Evolutionary conservation across 2,113 vertebrate species (phyloP).

Genomic region (Nerophis lumbriciformis): DNA sequence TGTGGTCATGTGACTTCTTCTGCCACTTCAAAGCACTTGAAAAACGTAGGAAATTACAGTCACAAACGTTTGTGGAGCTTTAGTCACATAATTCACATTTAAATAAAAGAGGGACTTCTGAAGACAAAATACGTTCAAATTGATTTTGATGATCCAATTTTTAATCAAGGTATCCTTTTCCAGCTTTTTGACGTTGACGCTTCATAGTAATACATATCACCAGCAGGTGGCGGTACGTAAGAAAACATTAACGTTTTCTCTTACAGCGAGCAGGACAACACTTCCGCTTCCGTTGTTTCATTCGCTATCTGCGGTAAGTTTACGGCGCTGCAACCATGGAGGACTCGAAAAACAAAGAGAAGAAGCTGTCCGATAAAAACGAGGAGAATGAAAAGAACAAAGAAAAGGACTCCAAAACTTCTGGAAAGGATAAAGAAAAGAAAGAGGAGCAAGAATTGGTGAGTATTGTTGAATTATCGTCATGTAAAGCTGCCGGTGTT

Average conservation of each 20-base stretch:
- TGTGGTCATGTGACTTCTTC: slow-evolving; percentile 47
- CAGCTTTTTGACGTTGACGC: no score
- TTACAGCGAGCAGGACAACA: slow-evolving; percentile 16
- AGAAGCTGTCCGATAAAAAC: slow-evolving; percentile 62
- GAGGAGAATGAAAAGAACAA: slow-evolving; percentile 72
- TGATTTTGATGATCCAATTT: background rate
- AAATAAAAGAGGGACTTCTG: no score
- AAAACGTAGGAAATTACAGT: slow-evolving; percentile 9
- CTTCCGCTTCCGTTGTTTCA: slow-evolving; percentile 9
- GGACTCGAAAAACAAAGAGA: slow-evolving; percentile 75
- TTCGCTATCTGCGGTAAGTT: slow-evolving; percentile 29
- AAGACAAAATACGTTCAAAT: no score
- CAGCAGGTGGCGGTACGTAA: slow-evolving; percentile 4
- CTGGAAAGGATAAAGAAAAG: slow-evolving; percentile 74
- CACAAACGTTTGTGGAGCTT: no score
- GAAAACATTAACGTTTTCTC: background rate
- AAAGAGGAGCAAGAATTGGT: slow-evolving; percentile 78
- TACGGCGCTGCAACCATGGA: slow-evolving; percentile 61
- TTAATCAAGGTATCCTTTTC: background rate
- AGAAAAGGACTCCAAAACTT: slow-evolving; percentile 53
- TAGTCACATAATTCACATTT: no score
- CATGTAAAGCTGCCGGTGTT: slow-evolving; percentile 18
- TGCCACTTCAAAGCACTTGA: slow-evolving; percentile 8
- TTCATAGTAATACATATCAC: rapidly evolving
- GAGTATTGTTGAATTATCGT: slow-evolving; percentile 1